Percentiles rank a stretch among this genome's conserved stretches.
These are phyloP conservation scores for Periparus ater DNA, from an alignment of 2,797 vertebrate genomes.

Conservation along the genomic window DNA sequence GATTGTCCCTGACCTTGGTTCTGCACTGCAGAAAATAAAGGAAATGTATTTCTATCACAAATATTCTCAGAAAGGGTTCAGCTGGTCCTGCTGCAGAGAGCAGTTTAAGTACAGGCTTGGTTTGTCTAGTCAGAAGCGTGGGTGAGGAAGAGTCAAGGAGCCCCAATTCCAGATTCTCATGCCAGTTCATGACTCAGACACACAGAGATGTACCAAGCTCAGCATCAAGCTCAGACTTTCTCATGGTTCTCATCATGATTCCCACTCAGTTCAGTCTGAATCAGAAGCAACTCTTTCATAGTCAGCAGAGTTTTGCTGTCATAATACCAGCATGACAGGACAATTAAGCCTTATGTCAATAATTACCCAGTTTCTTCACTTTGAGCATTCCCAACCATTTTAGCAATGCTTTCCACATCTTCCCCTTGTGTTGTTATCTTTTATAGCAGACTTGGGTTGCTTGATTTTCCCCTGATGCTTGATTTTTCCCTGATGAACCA, in stretches of 20 bases:
- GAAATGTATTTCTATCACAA: not conserved
- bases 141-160: not conserved
- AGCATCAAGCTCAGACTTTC: conserved; percentile 25
- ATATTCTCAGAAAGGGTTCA: not conserved
- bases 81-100: not conserved
- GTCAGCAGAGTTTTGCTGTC: conserved; percentile 41
- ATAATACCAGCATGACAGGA: conserved; percentile 27
- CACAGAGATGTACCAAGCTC: not conserved
- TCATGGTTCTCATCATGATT: not conserved
- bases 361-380: conserved; percentile 38
- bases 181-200: conserved; percentile 28
- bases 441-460: not conserved
- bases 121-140: not conserved
- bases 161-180: not conserved
- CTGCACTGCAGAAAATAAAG: not conserved
- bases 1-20: not conserved
- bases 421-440: not conserved
- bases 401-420: conserved; percentile 38
- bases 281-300: conserved; percentile 38
- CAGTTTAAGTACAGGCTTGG: not conserved
- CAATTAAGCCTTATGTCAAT: not conserved
- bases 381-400: conserved; percentile 42
- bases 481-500: not conserved
- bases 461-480: not conserved
- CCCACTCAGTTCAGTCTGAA: conserved; percentile 22